Evolutionary conservation across 2,888 invertebrate species (phyloP).

Genomic region (Schizaphis graminum): DNA sequence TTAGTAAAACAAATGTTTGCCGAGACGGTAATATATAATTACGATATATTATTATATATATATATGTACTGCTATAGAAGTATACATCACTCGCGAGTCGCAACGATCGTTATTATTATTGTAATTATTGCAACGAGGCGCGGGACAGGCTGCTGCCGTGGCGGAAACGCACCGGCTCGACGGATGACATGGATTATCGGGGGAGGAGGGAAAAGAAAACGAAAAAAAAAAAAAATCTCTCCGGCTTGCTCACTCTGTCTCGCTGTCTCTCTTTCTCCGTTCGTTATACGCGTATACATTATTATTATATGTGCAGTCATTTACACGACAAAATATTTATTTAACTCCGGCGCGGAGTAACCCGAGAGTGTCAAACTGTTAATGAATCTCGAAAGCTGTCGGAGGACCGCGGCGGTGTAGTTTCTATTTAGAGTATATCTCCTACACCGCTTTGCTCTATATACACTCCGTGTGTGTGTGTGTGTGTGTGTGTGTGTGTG

Average conservation of each 20-base stretch:
- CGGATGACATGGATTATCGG: slow-evolving; percentile 31
- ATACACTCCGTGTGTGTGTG: neutral
- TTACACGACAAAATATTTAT: slow-evolving; percentile 62
- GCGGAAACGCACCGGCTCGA: neutral
- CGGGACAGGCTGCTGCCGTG: neutral
- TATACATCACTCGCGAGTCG: neutral
- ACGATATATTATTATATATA: neutral
- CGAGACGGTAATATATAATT: slow-evolving; percentile 43
- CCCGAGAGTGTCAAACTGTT: slow-evolving; percentile 60
- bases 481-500: too few species aligned
- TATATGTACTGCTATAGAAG: too few species aligned
- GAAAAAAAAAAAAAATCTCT: neutral
- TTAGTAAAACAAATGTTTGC: slow-evolving; percentile 64
- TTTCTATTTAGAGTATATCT: slow-evolving; percentile 38
- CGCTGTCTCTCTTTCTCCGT: neutral
- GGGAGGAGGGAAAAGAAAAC: slow-evolving; percentile 2
- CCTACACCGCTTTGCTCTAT: neutral
- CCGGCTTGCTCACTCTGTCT: neutral
- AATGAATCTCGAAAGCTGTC: slow-evolving; percentile 53
- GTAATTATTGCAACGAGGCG: neutral
- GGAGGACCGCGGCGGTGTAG: neutral
- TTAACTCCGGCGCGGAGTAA: slow-evolving; percentile 43
- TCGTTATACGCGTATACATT: neutral
- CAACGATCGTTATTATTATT: slow-evolving; percentile 31
- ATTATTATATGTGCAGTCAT: neutral